These are phyloP conservation scores for Sinella curviseta DNA, from an alignment of 1,140 invertebrate genomes.

Conservation along the genomic window DNA sequence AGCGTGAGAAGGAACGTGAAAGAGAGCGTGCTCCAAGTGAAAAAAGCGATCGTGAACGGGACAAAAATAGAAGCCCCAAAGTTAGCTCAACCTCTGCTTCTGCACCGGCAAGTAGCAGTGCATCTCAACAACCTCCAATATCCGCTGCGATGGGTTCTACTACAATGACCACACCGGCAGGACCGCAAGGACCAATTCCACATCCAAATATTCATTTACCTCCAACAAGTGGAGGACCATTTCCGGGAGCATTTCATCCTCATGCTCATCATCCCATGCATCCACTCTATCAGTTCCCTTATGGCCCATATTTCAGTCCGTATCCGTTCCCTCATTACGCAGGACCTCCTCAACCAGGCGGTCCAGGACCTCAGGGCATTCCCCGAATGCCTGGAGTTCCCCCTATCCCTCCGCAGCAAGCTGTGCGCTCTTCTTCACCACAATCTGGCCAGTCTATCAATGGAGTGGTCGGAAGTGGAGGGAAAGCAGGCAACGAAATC, in stretches of 20 bases:
- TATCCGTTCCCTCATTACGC: constrained; percentile 56
- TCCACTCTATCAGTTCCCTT: constrained; percentile 45
- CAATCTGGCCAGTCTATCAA: constrained; percentile 11
- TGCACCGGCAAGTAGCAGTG: not conserved
- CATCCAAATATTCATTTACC: constrained; percentile 49
- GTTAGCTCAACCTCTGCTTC: not conserved
- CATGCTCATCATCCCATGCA: constrained; percentile 46
- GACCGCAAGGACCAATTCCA: constrained; percentile 47
- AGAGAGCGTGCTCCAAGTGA: constrained; percentile 26
- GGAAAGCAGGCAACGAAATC: constrained; percentile 47
- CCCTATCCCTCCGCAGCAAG: constrained; percentile 28
- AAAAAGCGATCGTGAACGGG: constrained; percentile 34
- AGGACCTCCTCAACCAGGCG: constrained; percentile 64
- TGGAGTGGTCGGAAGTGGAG: constrained; percentile 6
- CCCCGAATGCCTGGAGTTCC: constrained; percentile 28
- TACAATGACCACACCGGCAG: constrained; percentile 48
- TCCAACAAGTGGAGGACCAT: constrained; percentile 34
- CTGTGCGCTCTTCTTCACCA: constrained; percentile 9
- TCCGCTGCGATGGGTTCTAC: constrained; percentile 25
- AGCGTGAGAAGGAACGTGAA: constrained; percentile 32
- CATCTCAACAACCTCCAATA: constrained; percentile 30
- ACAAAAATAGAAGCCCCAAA: constrained; percentile 28
- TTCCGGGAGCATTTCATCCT: constrained; percentile 49
- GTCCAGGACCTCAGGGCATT: constrained; percentile 61
- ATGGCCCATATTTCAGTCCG: constrained; percentile 42